phyloP scores from a whole-genome alignment of 2,888 invertebrate genomes.

The Mesochorus sp. region DNA sequence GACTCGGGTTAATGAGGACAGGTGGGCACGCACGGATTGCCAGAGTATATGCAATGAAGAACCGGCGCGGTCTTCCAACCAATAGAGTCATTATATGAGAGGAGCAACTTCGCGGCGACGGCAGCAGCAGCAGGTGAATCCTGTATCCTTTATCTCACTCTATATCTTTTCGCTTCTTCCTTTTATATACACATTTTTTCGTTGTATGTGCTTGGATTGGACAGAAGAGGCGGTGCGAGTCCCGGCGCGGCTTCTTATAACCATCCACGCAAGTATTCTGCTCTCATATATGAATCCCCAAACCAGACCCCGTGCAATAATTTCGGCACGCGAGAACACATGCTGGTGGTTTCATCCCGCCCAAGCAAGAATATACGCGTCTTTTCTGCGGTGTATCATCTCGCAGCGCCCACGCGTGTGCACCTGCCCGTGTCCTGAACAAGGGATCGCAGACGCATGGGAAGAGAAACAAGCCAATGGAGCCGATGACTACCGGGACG shows the following conservation, averaged over 20 bases:
- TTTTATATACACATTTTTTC: neutral
- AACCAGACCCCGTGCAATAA: slow-evolving; percentile 12
- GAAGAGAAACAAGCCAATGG: neutral
- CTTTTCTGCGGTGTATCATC: slow-evolving; percentile 22
- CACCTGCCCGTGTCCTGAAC: slow-evolving; percentile 29
- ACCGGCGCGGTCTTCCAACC: slow-evolving; percentile 39
- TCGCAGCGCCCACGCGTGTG: slow-evolving; percentile 40
- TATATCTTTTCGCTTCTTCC: slow-evolving; percentile 11
- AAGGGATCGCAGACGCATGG: neutral
- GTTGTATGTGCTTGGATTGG: neutral
- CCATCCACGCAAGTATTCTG: neutral
- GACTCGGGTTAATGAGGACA: slow-evolving; percentile 63
- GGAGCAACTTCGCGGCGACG: too few relatives aligned
- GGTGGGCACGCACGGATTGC: slow-evolving; percentile 65
- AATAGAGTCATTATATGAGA: slow-evolving; percentile 72
- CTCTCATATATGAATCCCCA: neutral
- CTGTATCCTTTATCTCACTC: slow-evolving; percentile 40
- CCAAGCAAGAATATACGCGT: slow-evolving; percentile 2
- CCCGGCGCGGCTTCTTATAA: slow-evolving; percentile 3
- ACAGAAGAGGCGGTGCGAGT: neutral
- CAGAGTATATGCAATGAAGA: slow-evolving; percentile 27
- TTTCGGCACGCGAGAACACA: slow-evolving; percentile 46
- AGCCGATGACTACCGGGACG: neutral
- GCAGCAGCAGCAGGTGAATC: slow-evolving; percentile 73
- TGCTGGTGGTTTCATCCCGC: slow-evolving; percentile 27